Evolutionary conservation across 2,113 vertebrate genomes (phyloP), one percentile per base, ranked within the genome.

Genomic region (Montifringilla adamsi): DNA sequence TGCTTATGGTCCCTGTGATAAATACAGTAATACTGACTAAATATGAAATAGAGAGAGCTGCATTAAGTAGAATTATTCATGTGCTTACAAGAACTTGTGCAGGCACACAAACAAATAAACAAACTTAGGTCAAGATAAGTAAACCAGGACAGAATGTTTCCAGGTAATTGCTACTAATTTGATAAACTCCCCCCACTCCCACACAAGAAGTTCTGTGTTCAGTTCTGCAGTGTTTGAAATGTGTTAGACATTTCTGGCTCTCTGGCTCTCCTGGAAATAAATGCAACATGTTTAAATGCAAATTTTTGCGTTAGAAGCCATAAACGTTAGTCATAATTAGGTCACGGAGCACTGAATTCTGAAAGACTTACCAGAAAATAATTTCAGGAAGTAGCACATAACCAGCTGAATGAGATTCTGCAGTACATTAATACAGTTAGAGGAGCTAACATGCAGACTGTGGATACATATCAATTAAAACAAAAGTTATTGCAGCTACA

Each of bases 1-100:
- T 94, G 79, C 39, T 35, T 74, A 59, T 1, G 86, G 94, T 96
- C 56, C n/a, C 44, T 78, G 60, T 68, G 92, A 93, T 92, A 95
- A 84, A 59, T 53, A 63, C 85, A 75, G 88, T 72, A 90, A 64
- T 37, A 74, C 72, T 94, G 90, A 93, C 88, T 96, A 92, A 97
- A 93, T 78, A 64, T 6, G 79, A 90, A 89, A 94, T 74, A 89
- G 68, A 85, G 39, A 60, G 50, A 5, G 5, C 76, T 93, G 80
- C 80, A 46, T 64, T 58, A 68, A 73, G 53, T 73, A 90, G 67
- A 85, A 56, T 72, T 30, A 52, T 35, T 43, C 49, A 37, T 60
- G 35, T 68, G 44, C 79, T 90, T 86, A 77, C 68, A 92, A 43
- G 68, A 86, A 86, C n/a, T 80, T 63, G 28, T 76, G 87, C 66